Percentiles rank a stretch among this genome's conserved stretches.
Evolutionary conservation across 2,888 invertebrate species (phyloP).

Genomic region (Drosophila prolongata): DNA sequence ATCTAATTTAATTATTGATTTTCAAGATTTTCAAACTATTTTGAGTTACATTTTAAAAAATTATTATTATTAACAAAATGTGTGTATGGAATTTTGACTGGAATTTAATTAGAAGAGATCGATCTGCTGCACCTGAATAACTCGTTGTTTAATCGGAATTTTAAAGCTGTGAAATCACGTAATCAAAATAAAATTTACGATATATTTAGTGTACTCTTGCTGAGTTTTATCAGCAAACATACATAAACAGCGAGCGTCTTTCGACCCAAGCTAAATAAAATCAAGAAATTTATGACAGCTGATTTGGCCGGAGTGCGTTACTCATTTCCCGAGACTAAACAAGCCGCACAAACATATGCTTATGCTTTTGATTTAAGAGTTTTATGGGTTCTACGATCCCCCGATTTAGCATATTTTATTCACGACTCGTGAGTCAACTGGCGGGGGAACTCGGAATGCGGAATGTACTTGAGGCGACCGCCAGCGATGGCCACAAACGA

Average conservation of each 20-base stretch:
- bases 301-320: conserved; percentile 48
- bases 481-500: conserved; percentile 44
- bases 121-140: background rate
- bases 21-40: no score
- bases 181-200: conserved; percentile 30
- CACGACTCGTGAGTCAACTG: conserved; percentile 46
- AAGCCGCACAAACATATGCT: conserved; percentile 25
- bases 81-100: no score
- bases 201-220: conserved; percentile 16
- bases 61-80: no score
- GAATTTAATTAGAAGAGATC: no score
- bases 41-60: no score
- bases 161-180: conserved; percentile 19
- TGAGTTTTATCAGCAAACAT: conserved; percentile 38
- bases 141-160: background rate
- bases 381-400: background rate
- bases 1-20: no score
- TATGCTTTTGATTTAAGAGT: conserved; percentile 14
- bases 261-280: conserved; percentile 58
- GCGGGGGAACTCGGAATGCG: conserved; percentile 27
- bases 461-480: conserved; percentile 34
- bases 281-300: conserved; percentile 59
- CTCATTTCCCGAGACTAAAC: conserved; percentile 55
- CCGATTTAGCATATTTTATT: conserved; percentile 23
- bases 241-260: conserved; percentile 45